Base-by-base conservation (phyloP, 2,888 invertebrate genomes). In the Stomorhina lunata region DNA sequence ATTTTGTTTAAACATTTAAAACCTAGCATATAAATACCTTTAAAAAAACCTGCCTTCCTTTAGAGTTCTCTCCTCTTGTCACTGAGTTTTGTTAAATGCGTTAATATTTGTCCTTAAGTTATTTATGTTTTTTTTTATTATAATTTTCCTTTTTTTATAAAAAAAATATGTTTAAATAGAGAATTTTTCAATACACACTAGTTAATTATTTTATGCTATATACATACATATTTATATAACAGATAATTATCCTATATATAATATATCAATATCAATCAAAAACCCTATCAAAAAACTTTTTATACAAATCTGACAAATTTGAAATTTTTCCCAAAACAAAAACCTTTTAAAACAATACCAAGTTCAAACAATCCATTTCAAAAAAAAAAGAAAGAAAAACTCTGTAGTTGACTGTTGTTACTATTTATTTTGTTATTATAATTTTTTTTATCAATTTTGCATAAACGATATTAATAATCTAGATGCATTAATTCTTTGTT, bases 321-420 rank as follows among this genome's bases (percentile, higher is more conserved):
- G 25, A 61, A 73, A 50, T n/a, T n/a, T n/a, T n/a, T n/a, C 50
- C 81, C 77, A n/a, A n/a, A n/a, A n/a, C 37, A 29, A 20, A 50
- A 63, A 48, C 69, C 59, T 65, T 59, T 53, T 6, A 57, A 34
- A 40, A 69, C 20, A 45, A 68, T 53, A 40, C 61, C 63, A 73
- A 53, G 53, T n/a, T n/a, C n/a, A 53, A 61, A 55, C 22, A 55
- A 43, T 27, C 55, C 6, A 85, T 84, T 83, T 84, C 73, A 80
- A 85, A 82, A 84, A 83, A 85, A 83, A 84, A 85, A 83, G 84
- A 84, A 86, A 85, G 77, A 86, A 86, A 86, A 85, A 87, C 82
- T n/a, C n/a, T 85, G 89, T 90, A 90, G 90, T 89, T 90, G 88
- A 88, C 86, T 88, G 87, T 89, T 89, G 86, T 88, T 90, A 87